Conservation (phyloP, 2,888 invertebrate genomes). For the Pristionchus maxplancki region DNA sequence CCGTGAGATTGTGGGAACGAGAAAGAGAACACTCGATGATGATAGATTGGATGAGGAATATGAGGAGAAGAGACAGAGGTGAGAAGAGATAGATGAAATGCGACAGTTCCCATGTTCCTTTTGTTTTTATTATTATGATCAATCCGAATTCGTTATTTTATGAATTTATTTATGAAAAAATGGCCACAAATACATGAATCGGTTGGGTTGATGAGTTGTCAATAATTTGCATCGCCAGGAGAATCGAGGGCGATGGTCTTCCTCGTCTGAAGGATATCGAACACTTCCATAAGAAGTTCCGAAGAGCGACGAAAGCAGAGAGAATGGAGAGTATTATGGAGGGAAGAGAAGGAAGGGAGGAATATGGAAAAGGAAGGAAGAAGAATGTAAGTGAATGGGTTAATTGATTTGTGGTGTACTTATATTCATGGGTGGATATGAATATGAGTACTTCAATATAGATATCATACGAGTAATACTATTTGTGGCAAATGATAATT, state of each 20-base stretch:
- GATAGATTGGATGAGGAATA: conserved; percentile 50
- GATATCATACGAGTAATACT: too few relatives aligned
- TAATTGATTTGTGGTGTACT: background rate
- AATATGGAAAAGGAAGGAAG: conserved; percentile 84
- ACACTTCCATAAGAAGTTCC: conserved; percentile 80
- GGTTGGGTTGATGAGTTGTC: too few relatives aligned
- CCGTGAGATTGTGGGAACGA: conserved; percentile 26
- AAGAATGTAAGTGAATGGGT: conserved; percentile 64
- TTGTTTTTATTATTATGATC: conserved; percentile 31
- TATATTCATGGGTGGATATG: too few relatives aligned
- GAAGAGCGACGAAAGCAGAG: conserved; percentile 86
- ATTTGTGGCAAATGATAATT: too few relatives aligned
- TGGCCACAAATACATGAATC: too few relatives aligned
- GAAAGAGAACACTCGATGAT: conserved; percentile 49
- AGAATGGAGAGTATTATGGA: conserved; percentile 80
- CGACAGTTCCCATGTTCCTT: background rate
- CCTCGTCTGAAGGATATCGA: conserved; percentile 79
- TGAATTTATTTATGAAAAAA: too few relatives aligned
- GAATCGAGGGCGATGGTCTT: conserved; percentile 76
- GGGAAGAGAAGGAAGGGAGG: conserved; percentile 91
- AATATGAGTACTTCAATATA: too few relatives aligned
- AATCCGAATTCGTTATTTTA: too few relatives aligned
- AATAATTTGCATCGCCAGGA: conserved; percentile 54
- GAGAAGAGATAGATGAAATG: background rate
- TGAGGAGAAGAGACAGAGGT: conserved; percentile 52